These are phyloP conservation scores for Sminthurinus signatus DNA, from an alignment of 1,140 invertebrate genomes.

Conservation along the genomic window DNA sequence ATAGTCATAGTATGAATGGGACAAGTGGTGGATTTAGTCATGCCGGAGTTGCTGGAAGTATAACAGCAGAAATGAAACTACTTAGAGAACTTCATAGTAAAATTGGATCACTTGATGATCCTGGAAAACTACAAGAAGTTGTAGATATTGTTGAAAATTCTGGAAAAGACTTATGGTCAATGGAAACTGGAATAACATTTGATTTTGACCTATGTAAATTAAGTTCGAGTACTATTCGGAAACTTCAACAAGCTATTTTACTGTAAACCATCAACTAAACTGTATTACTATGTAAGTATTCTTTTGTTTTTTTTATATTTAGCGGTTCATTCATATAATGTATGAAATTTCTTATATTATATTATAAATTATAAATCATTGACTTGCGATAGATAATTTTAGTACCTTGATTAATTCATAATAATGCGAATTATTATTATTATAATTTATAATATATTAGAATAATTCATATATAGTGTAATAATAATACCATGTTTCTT, in stretches of 20 bases:
- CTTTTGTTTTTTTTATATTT: not conserved
- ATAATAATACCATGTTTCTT: too few species aligned
- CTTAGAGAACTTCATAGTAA: conserved; percentile 35
- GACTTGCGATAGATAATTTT: not conserved
- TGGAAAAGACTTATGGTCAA: conserved; percentile 35
- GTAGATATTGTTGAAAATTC: conserved; percentile 38
- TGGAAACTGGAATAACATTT: conserved; percentile 35
- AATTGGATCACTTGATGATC: conserved; percentile 31
- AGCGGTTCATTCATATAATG: not conserved
- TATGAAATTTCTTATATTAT: not conserved
- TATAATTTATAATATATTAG: too few species aligned
- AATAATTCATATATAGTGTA: too few species aligned
- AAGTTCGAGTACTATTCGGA: conserved; percentile 33
- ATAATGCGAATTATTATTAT: too few species aligned
- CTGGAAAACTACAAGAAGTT: conserved; percentile 37
- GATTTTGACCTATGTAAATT: conserved; percentile 42
- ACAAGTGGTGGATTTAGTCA: conserved; percentile 25
- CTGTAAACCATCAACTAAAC: too few species aligned
- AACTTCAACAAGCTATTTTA: conserved; percentile 36
- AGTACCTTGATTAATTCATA: too few species aligned
- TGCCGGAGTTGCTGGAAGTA: conserved; percentile 34
- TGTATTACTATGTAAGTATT: not conserved
- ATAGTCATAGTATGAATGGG: conserved; percentile 4
- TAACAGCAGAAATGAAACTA: conserved; percentile 40
- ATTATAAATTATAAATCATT: not conserved